A percentile compares a stretch with the other conserved stretches of the same genome.
Evolutionary conservation across 2,888 invertebrate genomes (phyloP).

Genomic region (Lasioglossum zephyrum): DNA sequence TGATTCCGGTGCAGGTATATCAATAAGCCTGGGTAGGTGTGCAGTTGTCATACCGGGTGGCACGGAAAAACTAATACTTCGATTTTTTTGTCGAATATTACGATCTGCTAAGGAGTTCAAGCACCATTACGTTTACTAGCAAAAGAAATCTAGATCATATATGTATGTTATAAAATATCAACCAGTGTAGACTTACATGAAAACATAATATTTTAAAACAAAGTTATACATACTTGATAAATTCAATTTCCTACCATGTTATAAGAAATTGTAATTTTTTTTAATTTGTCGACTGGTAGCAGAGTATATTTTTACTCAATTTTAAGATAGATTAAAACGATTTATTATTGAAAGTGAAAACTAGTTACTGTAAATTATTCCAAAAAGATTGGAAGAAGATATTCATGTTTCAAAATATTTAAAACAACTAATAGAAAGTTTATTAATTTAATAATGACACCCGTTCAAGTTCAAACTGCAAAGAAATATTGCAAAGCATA

Average conservation of each 20-base stretch:
- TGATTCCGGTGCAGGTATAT: conserved; percentile 52
- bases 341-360: background rate
- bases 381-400: background rate
- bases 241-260: background rate
- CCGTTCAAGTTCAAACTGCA: background rate
- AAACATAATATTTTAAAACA: background rate
- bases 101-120: background rate
- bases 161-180: background rate
- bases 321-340: background rate
- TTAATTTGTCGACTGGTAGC: background rate
- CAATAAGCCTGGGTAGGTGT: conserved; percentile 45
- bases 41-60: conserved; percentile 42
- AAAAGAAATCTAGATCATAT: background rate
- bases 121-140: background rate
- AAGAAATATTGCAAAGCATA: background rate
- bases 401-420: background rate
- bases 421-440: background rate
- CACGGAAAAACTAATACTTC: background rate
- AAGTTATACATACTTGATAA: background rate
- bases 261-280: background rate
- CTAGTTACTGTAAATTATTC: background rate
- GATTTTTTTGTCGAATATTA: background rate
- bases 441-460: background rate
- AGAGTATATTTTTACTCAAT: background rate
- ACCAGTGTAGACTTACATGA: background rate